Conservation (phyloP, 2,888 invertebrate species). For the Orgyia antiqua region DNA sequence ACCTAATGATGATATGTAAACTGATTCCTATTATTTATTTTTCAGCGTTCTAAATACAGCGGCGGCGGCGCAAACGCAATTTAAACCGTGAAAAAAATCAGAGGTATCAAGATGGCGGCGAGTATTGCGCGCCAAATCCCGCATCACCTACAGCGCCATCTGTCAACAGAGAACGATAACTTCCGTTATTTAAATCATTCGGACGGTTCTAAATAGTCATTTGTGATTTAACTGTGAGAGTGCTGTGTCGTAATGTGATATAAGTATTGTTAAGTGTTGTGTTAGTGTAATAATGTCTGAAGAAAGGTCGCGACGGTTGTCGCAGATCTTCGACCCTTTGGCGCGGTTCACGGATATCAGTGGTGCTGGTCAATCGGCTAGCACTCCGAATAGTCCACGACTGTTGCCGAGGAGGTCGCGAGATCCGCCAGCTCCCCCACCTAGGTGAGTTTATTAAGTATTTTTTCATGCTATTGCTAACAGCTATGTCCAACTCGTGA, state of each 20-base stretch:
- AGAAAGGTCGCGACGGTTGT: slow-evolving; percentile 85
- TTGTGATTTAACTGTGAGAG: slow-evolving; percentile 53
- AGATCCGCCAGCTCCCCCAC: slow-evolving; percentile 70
- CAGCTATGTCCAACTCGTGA: too few species aligned
- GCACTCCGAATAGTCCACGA: slow-evolving; percentile 86
- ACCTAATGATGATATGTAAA: slow-evolving; percentile 34
- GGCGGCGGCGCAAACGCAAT: slow-evolving; percentile 39
- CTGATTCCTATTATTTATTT: slow-evolving; percentile 60
- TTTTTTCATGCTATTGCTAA: neutral
- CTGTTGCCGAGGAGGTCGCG: slow-evolving; percentile 79
- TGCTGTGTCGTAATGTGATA: slow-evolving; percentile 60
- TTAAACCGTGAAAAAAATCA: slow-evolving; percentile 65
- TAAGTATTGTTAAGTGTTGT: too few species aligned
- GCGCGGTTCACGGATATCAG: slow-evolving; percentile 84
- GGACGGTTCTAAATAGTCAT: slow-evolving; percentile 64
- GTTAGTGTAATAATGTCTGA: slow-evolving; percentile 78
- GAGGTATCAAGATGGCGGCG: slow-evolving; percentile 57
- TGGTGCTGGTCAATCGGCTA: slow-evolving; percentile 73
- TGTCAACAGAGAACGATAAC: slow-evolving; percentile 41
- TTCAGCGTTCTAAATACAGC: slow-evolving; percentile 63
- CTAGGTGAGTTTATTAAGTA: slow-evolving; percentile 48
- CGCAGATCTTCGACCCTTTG: slow-evolving; percentile 90
- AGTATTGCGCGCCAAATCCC: slow-evolving; percentile 58
- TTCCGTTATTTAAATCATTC: slow-evolving; percentile 47
- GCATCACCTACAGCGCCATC: slow-evolving; percentile 53